Evolutionary conservation across 2,888 invertebrate genomes (phyloP).

Genomic region (Imbricaverruca yamaguchii): DNA sequence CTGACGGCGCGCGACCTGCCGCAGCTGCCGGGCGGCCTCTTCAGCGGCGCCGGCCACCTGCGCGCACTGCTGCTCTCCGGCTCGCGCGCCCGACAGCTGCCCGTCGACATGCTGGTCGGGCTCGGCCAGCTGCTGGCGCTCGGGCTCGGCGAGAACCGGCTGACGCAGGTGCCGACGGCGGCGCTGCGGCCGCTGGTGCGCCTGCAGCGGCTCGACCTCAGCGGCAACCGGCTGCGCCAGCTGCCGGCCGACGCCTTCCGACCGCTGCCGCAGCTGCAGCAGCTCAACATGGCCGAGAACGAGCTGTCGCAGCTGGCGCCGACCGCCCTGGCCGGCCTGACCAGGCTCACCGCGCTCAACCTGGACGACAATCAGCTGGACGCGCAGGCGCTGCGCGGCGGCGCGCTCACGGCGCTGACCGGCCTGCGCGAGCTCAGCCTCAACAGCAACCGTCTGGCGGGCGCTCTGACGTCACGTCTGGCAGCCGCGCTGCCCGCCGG

Average conservation of each 20-base stretch:
- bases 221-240: slow-evolving; percentile 30
- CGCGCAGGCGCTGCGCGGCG: slow-evolving; percentile 64
- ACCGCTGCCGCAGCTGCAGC: slow-evolving; percentile 29
- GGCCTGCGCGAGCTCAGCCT: slow-evolving; percentile 65
- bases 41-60: slow-evolving; percentile 26
- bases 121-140: slow-evolving; percentile 40
- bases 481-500: slow-evolving; percentile 26
- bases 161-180: slow-evolving; percentile 56
- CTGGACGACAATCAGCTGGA: slow-evolving; percentile 68
- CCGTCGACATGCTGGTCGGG: slow-evolving; percentile 29
- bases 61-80: slow-evolving; percentile 31
- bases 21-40: slow-evolving; percentile 27
- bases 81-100: slow-evolving; percentile 25
- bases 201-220: slow-evolving; percentile 31
- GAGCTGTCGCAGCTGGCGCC: slow-evolving; percentile 36
- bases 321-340: slow-evolving; percentile 61
- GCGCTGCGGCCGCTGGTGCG: slow-evolving; percentile 39
- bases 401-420: slow-evolving; percentile 63
- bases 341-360: slow-evolving; percentile 59
- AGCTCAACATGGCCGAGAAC: slow-evolving; percentile 33
- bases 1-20: slow-evolving; percentile 30
- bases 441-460: slow-evolving; percentile 66
- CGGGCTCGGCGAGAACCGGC: slow-evolving; percentile 62
- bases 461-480: slow-evolving; percentile 63
- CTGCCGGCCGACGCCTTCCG: slow-evolving; percentile 29